phyloP scores from a whole-genome alignment of 2,888 invertebrate genomes.

The Dastarcus helophoroides region DNA sequence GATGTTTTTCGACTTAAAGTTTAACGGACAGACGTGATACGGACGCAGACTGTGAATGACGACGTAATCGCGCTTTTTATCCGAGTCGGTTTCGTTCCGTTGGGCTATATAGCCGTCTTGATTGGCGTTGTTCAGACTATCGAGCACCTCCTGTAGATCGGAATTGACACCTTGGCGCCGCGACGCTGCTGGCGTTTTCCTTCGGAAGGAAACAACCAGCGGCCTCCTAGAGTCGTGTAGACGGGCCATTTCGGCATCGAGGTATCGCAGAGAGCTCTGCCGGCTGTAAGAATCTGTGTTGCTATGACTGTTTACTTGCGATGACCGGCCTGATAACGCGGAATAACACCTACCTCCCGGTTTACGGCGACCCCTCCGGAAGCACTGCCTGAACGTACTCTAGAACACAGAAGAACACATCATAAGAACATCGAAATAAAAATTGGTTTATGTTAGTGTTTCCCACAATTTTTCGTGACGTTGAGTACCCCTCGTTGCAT shows the following conservation, averaged over 20 bases:
- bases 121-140: constrained; percentile 18
- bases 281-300: constrained; percentile 33
- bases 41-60: constrained; percentile 22
- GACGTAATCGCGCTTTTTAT: constrained; percentile 14
- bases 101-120: no score
- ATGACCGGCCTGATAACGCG: constrained; percentile 30
- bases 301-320: constrained; percentile 30
- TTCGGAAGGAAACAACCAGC: constrained; percentile 34
- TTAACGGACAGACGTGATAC: constrained; percentile 24
- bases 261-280: constrained; percentile 31
- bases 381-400: constrained; percentile 30
- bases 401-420: constrained; percentile 16
- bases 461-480: no score
- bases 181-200: constrained; percentile 19
- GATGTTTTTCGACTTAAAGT: no score
- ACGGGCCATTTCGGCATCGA: constrained; percentile 34
- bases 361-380: constrained; percentile 20
- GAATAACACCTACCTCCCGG: constrained; percentile 31
- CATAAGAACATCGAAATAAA: no score
- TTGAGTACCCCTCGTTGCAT: no score
- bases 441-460: no score
- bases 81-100: constrained; percentile 1
- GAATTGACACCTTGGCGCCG: constrained; percentile 14
- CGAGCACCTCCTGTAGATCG: constrained; percentile 23
- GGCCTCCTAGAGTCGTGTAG: constrained; percentile 32